Conservation (phyloP, 2,797 vertebrate genomes). For the Sebastes itinus region DNA sequence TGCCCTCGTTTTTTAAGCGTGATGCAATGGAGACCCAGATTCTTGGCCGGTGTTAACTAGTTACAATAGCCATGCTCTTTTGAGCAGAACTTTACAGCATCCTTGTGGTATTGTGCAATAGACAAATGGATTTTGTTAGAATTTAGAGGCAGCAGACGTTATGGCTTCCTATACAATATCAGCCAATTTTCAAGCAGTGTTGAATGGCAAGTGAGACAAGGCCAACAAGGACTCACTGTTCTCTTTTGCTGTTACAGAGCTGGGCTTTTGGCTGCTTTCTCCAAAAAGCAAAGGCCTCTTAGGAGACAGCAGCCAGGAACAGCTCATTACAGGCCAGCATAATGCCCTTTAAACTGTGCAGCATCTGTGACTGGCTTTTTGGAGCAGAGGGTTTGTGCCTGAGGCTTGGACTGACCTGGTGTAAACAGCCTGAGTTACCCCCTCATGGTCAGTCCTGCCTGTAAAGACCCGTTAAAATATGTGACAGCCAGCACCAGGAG, state of each 20-base stretch:
- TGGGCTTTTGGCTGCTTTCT: neutral
- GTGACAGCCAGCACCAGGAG: slow-evolving; percentile 21
- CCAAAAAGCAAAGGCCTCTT: slow-evolving; percentile 11
- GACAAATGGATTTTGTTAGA: neutral
- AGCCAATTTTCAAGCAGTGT: neutral
- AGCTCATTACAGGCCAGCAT: slow-evolving; percentile 2
- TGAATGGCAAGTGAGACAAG: neutral
- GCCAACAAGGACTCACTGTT: neutral
- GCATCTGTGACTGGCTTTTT: slow-evolving; percentile 10
- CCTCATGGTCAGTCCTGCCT: slow-evolving; percentile 7
- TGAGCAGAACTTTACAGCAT: slow-evolving; percentile 12
- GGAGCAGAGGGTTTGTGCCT: neutral
- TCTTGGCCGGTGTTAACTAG: neutral
- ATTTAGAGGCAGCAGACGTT: neutral
- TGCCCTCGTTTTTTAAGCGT: slow-evolving; percentile 21
- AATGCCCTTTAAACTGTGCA: slow-evolving; percentile 27
- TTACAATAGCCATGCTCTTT: neutral
- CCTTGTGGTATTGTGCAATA: slow-evolving; percentile 8
- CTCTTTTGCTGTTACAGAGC: neutral
- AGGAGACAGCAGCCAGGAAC: slow-evolving; percentile 19
- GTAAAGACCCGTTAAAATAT: slow-evolving; percentile 22
- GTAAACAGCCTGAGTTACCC: slow-evolving; percentile 11
- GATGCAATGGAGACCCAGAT: slow-evolving; percentile 24
- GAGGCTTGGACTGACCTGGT: slow-evolving; percentile 11
- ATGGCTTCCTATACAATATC: neutral